Evolutionary conservation across 2,888 invertebrate species (phyloP).

Genomic region (Calameuta idolon): DNA sequence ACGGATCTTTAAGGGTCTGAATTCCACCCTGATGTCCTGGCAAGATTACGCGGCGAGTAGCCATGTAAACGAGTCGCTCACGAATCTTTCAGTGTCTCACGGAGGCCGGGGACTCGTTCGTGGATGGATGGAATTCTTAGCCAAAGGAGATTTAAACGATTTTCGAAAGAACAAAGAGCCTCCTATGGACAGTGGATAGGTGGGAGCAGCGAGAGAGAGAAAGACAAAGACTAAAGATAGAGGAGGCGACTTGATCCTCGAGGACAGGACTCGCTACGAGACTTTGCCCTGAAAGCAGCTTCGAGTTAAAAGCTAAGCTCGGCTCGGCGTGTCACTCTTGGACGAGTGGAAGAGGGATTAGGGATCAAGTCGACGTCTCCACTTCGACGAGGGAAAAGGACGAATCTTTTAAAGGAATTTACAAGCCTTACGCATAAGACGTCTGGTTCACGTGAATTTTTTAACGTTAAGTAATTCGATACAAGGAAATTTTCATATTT

Average conservation of each 20-base stretch:
- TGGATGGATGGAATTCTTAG: background rate
- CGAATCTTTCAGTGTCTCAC: background rate
- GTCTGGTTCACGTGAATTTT: background rate
- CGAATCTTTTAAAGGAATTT: conserved; percentile 2
- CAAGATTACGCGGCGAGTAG: conserved; percentile 6
- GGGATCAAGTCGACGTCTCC: conserved; percentile 23
- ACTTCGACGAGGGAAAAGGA: background rate
- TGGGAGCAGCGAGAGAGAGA: background rate
- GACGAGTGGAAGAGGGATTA: conserved; percentile 44
- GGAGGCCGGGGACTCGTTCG: background rate
- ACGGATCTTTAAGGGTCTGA: background rate
- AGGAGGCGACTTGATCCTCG: conserved; percentile 40
- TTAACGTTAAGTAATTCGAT: background rate
- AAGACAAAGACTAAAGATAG: conserved; percentile 24
- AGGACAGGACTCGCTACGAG: conserved; percentile 42
- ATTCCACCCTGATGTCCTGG: conserved; percentile 1
- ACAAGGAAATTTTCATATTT: background rate
- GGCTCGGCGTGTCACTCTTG: conserved; percentile 42
- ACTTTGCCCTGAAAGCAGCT: conserved; percentile 45
- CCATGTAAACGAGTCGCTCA: conserved; percentile 3
- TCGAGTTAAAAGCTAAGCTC: conserved; percentile 51
- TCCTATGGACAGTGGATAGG: background rate
- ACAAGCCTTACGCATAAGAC: background rate
- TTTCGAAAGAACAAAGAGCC: conserved; percentile 1
- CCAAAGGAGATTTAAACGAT: conserved; percentile 8